Evolutionary conservation across 2,888 invertebrate species (phyloP), one percentile per base, ranked within the genome.

Genomic region (Ptilodon capucinus): DNA sequence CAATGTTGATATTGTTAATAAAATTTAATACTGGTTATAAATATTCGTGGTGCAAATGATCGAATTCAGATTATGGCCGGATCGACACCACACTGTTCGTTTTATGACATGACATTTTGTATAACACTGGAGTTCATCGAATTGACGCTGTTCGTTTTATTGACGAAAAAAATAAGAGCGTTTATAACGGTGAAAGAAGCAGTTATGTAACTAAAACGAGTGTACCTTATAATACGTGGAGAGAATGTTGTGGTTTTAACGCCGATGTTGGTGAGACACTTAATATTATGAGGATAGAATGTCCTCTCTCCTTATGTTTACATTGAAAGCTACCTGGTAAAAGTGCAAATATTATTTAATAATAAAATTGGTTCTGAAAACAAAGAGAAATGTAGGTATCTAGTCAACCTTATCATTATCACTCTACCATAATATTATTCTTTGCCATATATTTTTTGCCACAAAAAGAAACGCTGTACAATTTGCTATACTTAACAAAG

Each of bases 101-200:
- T 38, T 19, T 38, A 38, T 38, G 19, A n/a, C 16, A 11, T n/a
- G 6, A 38, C n/a, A 38, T 38, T 38, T 38, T 21, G 38, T 38
- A 16, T 19, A 38, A 16, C 38, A 38, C 35, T 16, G 19, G 13
- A 38, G 45, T 63, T 60, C 63, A 44, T 40, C 48, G 64, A 64
- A 67, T 51, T 46, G 46, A 51, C 42, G 43, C 42, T 56, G 55
- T 54, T 54, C 52, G 48, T 40, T 58, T 60, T 64, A 66, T 49
- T 60, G 55, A 46, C 49, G 39, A 58, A 49, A 54, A 40, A 41
- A 47, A 51, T 39, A 46, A 47, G 44, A 60, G 32, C 19, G 21
- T 50, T 61, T 64, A 60, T 64, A 64, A 40, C 40, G 40, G 40
- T 57, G 60, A 66, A 49, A 46, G 41, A 56, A 18, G 38, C 38